These are phyloP conservation scores for Caenorhabditis tropicalis DNA, from an alignment of 1,140 invertebrate species.

Conservation along the genomic window DNA sequence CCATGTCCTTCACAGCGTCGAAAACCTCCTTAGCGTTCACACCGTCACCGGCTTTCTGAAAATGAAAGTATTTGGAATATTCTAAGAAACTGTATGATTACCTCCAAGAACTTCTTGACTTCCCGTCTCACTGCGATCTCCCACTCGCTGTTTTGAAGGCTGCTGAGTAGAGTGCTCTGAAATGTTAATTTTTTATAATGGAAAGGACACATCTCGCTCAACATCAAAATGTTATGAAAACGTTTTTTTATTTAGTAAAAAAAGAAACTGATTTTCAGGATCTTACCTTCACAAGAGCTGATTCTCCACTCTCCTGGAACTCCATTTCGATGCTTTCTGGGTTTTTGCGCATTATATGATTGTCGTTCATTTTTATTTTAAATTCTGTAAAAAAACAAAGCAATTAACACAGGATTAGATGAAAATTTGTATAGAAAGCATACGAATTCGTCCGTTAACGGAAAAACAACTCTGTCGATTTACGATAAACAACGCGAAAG, in stretches of 20 bases:
- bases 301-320: constrained; percentile 23
- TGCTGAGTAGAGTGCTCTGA: constrained; percentile 27
- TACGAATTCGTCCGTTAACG: no score
- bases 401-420: no score
- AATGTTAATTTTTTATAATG: neutral
- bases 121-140: constrained; percentile 14
- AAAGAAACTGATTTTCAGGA: no score
- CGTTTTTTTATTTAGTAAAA: no score
- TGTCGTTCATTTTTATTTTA: neutral
- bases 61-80: neutral
- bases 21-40: constrained; percentile 17
- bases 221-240: no score
- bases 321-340: constrained; percentile 14
- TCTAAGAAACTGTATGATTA: neutral
- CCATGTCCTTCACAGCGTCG: constrained; percentile 27
- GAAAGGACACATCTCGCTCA: no score
- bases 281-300: constrained; percentile 5
- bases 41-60: constrained; percentile 23
- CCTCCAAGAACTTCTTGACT: constrained; percentile 22
- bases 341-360: constrained; percentile 18
- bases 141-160: constrained; percentile 24
- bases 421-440: no score
- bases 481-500: neutral
- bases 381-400: neutral
- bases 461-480: neutral